Evolutionary conservation across 37 sponge, comb jelly and placozoan species (phyloP).

Genomic region (Lycopodina hypogea): DNA sequence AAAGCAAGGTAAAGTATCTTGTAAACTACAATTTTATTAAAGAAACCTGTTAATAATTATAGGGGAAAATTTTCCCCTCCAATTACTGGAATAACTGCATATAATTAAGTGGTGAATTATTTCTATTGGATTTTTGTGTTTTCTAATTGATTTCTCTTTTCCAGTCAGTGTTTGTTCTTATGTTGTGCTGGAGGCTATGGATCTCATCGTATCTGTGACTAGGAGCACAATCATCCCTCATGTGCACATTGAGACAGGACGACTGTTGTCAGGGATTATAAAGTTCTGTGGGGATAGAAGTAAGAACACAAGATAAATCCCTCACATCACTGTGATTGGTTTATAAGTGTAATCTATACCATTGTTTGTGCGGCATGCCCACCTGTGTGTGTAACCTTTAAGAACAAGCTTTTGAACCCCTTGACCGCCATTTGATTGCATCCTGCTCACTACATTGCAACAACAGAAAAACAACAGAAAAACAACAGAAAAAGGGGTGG

Average conservation of each 20-base stretch:
- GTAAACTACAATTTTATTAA: background rate
- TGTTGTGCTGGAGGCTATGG: constrained; percentile 16
- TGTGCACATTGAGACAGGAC: constrained; percentile 51
- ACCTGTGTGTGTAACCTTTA: no score
- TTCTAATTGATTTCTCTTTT: background rate
- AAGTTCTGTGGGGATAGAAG: constrained; percentile 37
- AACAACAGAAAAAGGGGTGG: no score
- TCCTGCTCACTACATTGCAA: no score
- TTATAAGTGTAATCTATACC: background rate
- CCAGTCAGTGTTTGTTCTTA: constrained; percentile 16
- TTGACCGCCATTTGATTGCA: no score
- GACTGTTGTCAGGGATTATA: constrained; percentile 46
- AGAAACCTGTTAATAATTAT: no score
- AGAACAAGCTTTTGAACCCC: no score
- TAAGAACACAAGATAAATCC: constrained; percentile 2
- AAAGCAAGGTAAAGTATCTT: constrained; percentile 46
- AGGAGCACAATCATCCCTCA: constrained; percentile 18
- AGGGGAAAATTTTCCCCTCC: no score
- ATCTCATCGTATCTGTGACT: background rate
- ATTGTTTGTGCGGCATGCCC: no score
- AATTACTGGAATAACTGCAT: no score
- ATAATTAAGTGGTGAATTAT: no score
- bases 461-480: no score
- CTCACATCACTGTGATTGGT: background rate
- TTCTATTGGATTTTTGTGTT: background rate